Conservation (phyloP, 2,888 invertebrate genomes). For the Cacoxenus indagator region DNA sequence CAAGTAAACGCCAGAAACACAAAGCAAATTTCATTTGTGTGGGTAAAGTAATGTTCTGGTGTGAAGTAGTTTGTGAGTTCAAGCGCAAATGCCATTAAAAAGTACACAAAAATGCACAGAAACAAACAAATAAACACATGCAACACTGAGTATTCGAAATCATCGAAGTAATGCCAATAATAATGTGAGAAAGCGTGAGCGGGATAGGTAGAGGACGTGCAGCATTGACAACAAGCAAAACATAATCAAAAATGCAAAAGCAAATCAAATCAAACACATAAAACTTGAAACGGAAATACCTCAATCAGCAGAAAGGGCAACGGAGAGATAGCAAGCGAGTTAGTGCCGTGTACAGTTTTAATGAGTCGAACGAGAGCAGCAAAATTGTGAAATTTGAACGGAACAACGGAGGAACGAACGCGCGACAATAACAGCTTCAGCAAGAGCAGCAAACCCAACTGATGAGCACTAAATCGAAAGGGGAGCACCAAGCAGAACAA, state of each 20-base stretch:
- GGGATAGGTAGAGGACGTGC: not conserved
- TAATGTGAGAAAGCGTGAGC: not conserved
- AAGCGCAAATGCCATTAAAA: conserved; percentile 20
- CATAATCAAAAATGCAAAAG: conserved; percentile 9
- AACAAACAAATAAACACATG: not conserved
- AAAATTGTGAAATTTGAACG: conserved; percentile 42
- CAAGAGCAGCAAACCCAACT: not conserved
- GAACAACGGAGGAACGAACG: conserved; percentile 49
- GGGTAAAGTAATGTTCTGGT: not conserved
- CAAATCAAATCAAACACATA: conserved; percentile 27
- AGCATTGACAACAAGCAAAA: not conserved
- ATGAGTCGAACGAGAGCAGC: conserved; percentile 41
- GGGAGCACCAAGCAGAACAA: conserved; percentile 26
- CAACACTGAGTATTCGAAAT: not conserved
- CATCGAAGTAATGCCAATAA: not conserved
- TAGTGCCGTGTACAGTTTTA: not conserved
- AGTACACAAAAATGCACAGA: not conserved
- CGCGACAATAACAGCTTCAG: no score
- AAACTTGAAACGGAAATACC: conserved; percentile 48
- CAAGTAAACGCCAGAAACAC: not conserved
- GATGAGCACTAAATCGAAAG: not conserved
- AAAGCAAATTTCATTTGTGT: not conserved
- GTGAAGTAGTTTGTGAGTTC: conserved; percentile 18
- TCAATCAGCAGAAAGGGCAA: conserved; percentile 38
- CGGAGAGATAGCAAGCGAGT: not conserved